Evolutionary conservation across 2,113 vertebrate genomes (phyloP).

Genomic region (Aspidoscelis tigris): DNA sequence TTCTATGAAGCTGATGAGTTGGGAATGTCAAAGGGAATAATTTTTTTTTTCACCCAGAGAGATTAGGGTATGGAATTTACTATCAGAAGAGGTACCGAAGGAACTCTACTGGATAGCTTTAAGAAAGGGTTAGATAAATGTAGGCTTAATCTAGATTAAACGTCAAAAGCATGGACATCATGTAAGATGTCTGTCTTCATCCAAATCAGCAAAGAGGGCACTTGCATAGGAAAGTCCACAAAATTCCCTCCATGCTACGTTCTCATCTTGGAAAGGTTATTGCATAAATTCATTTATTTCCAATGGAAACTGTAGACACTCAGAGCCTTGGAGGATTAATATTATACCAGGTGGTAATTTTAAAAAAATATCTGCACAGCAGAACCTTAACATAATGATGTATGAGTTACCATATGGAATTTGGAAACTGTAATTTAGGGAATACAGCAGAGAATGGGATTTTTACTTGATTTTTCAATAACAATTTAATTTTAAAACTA

Average conservation of each 20-base stretch:
- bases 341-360: background rate
- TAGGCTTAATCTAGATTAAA: too few relatives aligned
- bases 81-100: too few relatives aligned
- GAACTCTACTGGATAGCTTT: too few relatives aligned
- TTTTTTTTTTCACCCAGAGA: too few relatives aligned
- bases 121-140: too few relatives aligned
- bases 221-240: background rate
- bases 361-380: conserved; percentile 25
- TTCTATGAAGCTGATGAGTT: too few relatives aligned
- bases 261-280: conserved; percentile 4
- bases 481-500: conserved; percentile 49
- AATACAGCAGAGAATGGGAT: conserved; percentile 26
- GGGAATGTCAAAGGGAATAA: too few relatives aligned
- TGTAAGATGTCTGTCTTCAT: background rate
- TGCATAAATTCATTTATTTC: background rate
- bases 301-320: background rate
- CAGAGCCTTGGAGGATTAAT: background rate
- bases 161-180: background rate
- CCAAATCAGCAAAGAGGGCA: background rate
- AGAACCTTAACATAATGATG: conserved; percentile 42
- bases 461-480: conserved; percentile 33
- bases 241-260: conserved; percentile 2
- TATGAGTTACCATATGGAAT: conserved; percentile 38
- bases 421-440: conserved; percentile 36
- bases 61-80: too few relatives aligned